A percentile compares a stretch with the other conserved stretches of the same genome.
Conservation (phyloP, 2,113 vertebrate genomes). For the Tachysurus vachellii region DNA sequence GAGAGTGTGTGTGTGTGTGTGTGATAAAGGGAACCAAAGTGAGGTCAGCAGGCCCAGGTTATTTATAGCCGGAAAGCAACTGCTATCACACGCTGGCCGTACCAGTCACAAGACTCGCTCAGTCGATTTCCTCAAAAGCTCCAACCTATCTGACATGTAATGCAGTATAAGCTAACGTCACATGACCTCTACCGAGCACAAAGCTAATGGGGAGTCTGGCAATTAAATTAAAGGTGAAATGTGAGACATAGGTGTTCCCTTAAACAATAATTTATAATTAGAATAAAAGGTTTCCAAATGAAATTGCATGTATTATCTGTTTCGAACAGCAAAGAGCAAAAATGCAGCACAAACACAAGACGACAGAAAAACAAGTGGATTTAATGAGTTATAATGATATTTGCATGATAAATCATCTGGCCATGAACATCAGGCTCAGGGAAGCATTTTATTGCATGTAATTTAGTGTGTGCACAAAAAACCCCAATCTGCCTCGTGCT, state of each 20-base stretch:
- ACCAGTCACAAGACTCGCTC: conserved; percentile 49
- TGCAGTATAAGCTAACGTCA: background rate
- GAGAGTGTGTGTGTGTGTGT: conserved; percentile 27
- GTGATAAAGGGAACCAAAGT: conserved; percentile 15
- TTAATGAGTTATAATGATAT: background rate
- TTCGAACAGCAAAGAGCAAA: background rate
- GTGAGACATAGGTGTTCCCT: background rate
- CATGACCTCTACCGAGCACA: background rate
- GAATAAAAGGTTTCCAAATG: background rate
- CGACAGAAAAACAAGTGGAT: background rate
- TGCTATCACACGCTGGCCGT: conserved; percentile 53
- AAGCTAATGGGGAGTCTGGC: background rate
- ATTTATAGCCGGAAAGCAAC: conserved; percentile 63
- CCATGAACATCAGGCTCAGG: background rate
- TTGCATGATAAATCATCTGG: background rate
- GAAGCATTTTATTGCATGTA: conserved; percentile 24
- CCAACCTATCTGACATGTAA: background rate
- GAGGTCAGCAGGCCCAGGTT: conserved; percentile 45
- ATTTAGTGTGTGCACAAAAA: background rate
- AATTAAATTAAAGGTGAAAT: background rate
- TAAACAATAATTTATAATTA: background rate
- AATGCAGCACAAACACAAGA: background rate
- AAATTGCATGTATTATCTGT: background rate
- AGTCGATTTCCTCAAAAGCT: background rate
- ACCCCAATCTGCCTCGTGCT: background rate